These are phyloP conservation scores for Ligdia adustata DNA, from an alignment of 2,888 invertebrate species.

Conservation along the genomic window DNA sequence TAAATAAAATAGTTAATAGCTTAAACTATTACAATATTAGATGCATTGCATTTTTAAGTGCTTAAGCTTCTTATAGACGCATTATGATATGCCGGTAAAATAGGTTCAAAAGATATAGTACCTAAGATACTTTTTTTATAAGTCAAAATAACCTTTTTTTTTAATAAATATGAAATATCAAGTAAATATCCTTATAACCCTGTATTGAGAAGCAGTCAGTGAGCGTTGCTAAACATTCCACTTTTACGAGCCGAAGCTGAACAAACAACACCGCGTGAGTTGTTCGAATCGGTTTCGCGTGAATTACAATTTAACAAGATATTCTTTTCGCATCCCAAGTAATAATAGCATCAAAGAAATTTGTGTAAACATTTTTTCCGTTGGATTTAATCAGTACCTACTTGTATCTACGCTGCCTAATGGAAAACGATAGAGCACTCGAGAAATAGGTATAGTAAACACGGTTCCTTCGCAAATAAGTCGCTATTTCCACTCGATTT, in stretches of 20 bases:
- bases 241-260: conserved; percentile 57
- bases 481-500: conserved; percentile 24
- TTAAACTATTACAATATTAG: too few relatives aligned
- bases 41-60: too few relatives aligned
- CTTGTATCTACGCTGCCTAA: conserved; percentile 15
- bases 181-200: too few relatives aligned
- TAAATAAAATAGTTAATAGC: too few relatives aligned
- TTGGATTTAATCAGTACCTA: conserved; percentile 14
- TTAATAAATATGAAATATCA: too few relatives aligned
- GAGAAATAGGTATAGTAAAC: conserved; percentile 18
- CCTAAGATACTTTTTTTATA: too few relatives aligned
- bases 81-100: too few relatives aligned
- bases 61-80: too few relatives aligned
- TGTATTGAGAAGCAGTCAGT: conserved; percentile 35
- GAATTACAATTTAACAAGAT: conserved; percentile 54
- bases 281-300: conserved; percentile 59
- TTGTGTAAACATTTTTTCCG: conserved; percentile 16
- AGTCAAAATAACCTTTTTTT: too few relatives aligned
- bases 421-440: conserved; percentile 18
- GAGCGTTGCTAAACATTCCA: conserved; percentile 45
- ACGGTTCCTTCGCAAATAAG: conserved; percentile 18
- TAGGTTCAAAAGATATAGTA: too few relatives aligned
- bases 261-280: conserved; percentile 61
- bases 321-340: conserved; percentile 52
- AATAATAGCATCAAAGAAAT: conserved; percentile 31